Percentiles rank a stretch among this genome's conserved stretches.
These are phyloP conservation scores for Ciconia maguari DNA, from an alignment of 2,113 vertebrate species.

Conservation along the genomic window DNA sequence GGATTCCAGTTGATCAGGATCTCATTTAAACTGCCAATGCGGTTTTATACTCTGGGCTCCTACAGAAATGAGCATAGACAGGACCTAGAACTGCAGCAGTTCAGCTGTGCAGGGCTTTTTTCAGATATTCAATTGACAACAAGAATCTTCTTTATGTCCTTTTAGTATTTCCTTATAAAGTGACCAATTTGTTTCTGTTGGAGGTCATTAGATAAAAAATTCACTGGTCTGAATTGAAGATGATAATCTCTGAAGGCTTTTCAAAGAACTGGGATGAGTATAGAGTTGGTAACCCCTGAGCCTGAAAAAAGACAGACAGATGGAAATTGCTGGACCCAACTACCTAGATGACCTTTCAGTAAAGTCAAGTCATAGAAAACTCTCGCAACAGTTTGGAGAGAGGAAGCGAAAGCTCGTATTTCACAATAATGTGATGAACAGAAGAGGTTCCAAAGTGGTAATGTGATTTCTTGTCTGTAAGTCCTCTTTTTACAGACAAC, in stretches of 20 bases:
- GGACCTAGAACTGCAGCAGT: background rate
- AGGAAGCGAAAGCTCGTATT: background rate
- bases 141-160: background rate
- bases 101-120: background rate
- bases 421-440: background rate
- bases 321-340: background rate
- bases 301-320: background rate
- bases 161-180: background rate
- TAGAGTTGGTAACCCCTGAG: background rate
- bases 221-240: background rate
- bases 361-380: background rate
- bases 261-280: background rate
- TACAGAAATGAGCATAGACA: background rate
- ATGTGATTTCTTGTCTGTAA: background rate
- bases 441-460: fast-evolving
- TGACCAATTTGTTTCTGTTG: background rate
- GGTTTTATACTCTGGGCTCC: background rate
- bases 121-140: background rate
- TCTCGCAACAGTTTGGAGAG: fast-evolving
- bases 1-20: background rate
- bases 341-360: background rate
- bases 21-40: background rate
- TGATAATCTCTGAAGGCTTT: background rate
- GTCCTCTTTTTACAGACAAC: background rate
- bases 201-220: background rate